Conservation (phyloP, 2,888 invertebrate genomes). For the Stegana nigrithorax region DNA sequence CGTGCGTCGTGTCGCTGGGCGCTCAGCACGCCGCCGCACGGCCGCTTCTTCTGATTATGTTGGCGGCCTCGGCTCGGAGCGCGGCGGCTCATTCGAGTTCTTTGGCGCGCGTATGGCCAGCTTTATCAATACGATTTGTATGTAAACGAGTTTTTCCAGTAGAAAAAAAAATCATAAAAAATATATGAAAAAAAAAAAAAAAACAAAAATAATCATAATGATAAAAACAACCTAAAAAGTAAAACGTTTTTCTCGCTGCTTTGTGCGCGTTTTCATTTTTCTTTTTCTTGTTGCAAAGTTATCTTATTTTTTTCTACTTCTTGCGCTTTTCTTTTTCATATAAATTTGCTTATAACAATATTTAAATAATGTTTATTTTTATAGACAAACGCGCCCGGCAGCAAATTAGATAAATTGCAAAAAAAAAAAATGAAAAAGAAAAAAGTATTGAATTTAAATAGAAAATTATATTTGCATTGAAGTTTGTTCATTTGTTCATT, state of each 20-base stretch:
- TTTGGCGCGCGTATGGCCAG: conserved; percentile 67
- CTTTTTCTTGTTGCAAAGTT: conserved; percentile 41
- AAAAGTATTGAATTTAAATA: neutral
- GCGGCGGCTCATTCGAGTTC: conserved; percentile 62
- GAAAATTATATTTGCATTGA: neutral
- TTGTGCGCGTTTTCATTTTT: conserved; percentile 51
- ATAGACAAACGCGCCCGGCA: neutral
- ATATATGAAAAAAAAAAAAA: conserved; percentile 17
- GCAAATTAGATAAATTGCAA: neutral
- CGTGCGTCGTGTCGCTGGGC: conserved; percentile 25
- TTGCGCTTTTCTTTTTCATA: conserved; percentile 35
- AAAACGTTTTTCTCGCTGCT: conserved; percentile 37
- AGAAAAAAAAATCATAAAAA: conserved; percentile 21
- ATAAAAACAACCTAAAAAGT: conserved; percentile 18
- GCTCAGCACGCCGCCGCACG: conserved; percentile 25
- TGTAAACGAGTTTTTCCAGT: conserved; percentile 66
- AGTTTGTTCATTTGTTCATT: neutral
- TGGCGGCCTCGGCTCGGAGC: conserved; percentile 27
- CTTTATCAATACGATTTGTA: conserved; percentile 67
- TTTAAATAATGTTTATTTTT: neutral
- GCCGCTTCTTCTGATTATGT: conserved; percentile 12
- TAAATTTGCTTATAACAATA: conserved; percentile 28
- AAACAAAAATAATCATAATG: neutral
- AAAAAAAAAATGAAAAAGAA: neutral
- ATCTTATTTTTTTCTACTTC: conserved; percentile 9